Base-by-base conservation (phyloP, 2,888 invertebrate species). In the Lissocephala sabroskyi region DNA sequence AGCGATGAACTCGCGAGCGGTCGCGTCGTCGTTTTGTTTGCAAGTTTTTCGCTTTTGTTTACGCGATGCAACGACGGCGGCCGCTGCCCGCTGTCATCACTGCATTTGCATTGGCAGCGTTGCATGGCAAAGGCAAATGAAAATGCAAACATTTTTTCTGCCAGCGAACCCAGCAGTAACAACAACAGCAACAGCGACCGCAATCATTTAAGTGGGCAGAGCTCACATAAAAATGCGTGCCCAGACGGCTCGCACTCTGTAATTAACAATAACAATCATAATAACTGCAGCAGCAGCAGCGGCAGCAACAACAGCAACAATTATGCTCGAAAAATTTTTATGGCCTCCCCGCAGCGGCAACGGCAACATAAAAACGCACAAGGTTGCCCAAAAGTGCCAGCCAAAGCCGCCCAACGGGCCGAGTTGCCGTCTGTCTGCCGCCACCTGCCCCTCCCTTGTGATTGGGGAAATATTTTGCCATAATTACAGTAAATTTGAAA, bases 1-100 rank as follows among this genome's bases (percentile, higher is more conserved):
- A 78, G 80, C 81, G 76, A 80, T 81, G 80, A 81, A 80, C 80
- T 81, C 74, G 43, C 39, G 7, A 6, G 6, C 56, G 46, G 45
- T 56, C 7, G 23, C 50, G 58, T 59, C 68, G 36, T 44, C 29
- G 42, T 35, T 35, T 19, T 39, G 43, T 26, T 29, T 30, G 39
- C 43, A 49, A 52, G 43, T 23, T 35, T 13, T 14, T 23, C 19
- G 43, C 60, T 62, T 59, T 58, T 65, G 60, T 64, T 55, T 62
- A 50, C 53, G 45, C 46, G 43, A 3, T 33, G 33, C 14, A 33
- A 7, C 14, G 18, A 19, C n/a, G 35, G 4, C 19, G 17, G n/a
- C 18, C 23, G 49, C 33, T 36, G n/a, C n/a, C n/a, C n/a, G n/a
- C n/a, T n/a, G n/a, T n/a, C n/a, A n/a, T n/a, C n/a, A n/a, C n/a